Evolutionary conservation across 23 tunicate species (phyloP).

Genomic region (Ciona savignyi): DNA sequence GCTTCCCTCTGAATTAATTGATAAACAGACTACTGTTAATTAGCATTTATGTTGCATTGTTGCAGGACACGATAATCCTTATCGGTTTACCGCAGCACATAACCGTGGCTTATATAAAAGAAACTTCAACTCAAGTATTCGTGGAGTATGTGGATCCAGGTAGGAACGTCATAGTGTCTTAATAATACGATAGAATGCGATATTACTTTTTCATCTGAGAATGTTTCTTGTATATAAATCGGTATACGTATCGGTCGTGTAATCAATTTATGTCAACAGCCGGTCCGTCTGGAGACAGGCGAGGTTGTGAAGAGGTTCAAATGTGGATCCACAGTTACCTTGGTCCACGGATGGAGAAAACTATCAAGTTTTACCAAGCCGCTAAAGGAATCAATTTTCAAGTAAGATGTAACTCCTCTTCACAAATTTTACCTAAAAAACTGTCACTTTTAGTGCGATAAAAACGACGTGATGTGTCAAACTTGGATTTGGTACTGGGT

Average conservation of each 20-base stretch:
- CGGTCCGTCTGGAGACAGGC: conserved; percentile 88
- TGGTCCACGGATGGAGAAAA: conserved; percentile 52
- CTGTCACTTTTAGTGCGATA: conserved; percentile 58
- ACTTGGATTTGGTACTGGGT: conserved; percentile 99
- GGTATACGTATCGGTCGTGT: too few species aligned
- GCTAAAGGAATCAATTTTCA: conserved; percentile 96
- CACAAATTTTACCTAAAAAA: not conserved
- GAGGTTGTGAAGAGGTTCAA: conserved; percentile 88
- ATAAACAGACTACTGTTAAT: not conserved
- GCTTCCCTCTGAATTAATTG: too few species aligned
- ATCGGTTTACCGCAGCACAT: conserved; percentile 99
- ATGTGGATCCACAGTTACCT: conserved; percentile 92
- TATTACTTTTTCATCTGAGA: too few species aligned
- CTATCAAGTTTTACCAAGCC: conserved; percentile 87
- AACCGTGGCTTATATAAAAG: conserved; percentile 90
- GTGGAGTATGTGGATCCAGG: conserved; percentile 99
- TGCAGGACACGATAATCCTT: conserved; percentile 80
- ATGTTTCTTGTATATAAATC: too few species aligned
- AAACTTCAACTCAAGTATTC: conserved; percentile 53
- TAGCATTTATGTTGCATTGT: not conserved
- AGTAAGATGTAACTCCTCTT: too few species aligned
- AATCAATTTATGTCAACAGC: conserved; percentile 24
- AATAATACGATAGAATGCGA: too few species aligned
- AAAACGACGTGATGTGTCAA: conserved; percentile 99
- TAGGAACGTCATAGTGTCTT: not conserved